Base-by-base conservation (phyloP, 2,113 vertebrate genomes). In the Cynoglossus semilaevis region DNA sequence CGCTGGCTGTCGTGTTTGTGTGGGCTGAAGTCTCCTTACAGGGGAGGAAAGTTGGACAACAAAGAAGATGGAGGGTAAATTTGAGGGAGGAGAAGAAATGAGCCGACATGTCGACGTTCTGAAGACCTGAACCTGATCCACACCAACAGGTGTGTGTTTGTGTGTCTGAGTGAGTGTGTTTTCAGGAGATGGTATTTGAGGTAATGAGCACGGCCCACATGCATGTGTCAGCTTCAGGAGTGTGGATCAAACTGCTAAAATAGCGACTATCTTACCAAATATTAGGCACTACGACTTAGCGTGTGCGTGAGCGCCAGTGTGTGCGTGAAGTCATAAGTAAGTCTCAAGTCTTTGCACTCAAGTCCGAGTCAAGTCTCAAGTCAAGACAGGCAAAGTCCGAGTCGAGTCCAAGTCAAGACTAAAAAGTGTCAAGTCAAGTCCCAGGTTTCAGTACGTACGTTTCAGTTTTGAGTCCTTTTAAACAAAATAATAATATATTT, bases 1-100 rank as follows among this genome's bases (percentile, higher is more conserved):
- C 49, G 73, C 61, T 0, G 2, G 66, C 59, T 64, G 72, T 76
- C 82, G 72, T 79, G 80, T 81, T 80, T 79, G 74, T 82, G 74
- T 76, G 72, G 63, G 67, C 64, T 79, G 62, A 60, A 74, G 79
- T 74, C 75, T 74, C 63, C 63, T 81, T 70, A 74, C 64, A 60
- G 62, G 68, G 70, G 70, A 84, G 80, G 58, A 86, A 86, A 86
- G 85, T 87, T 85, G 73, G 85, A 85, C 82, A 83, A 87, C 85
- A 87, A 85, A 87, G 76, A 78, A 81, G 63, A 77, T 56, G 59
- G 58, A 84, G 79, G 81, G 75, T 77, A 79, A 77, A 84, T 87
- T 83, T 77, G 69, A 81, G 77, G 84, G 80, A 81, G 71, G 80
- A 81, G 75, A 83, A 81, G 63, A 79, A 83, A 83, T 75, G 75